phyloP scores from a whole-genome alignment of 2,113 vertebrate species.

The Prietella phreatophila region DNA sequence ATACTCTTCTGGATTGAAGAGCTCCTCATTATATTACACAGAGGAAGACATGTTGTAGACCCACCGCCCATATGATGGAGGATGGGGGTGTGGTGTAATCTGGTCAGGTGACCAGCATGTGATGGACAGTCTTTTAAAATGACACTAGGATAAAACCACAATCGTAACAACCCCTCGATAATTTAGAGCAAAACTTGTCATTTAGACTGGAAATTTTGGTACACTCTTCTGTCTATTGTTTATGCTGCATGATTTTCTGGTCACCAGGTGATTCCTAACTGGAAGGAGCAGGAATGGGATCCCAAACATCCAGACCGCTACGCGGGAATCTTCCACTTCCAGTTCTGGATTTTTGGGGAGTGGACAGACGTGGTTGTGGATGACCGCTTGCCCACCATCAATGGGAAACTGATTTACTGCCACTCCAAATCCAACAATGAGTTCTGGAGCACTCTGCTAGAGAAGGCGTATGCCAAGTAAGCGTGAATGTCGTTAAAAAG shows the following conservation, averaged over 20 bases:
- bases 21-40: neutral
- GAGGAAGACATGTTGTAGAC: neutral
- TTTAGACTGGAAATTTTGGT: neutral
- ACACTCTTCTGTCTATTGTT: neutral
- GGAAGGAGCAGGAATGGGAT: conserved; percentile 88
- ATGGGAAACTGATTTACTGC: conserved; percentile 63
- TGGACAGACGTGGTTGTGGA: conserved; percentile 94
- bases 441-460: conserved; percentile 49
- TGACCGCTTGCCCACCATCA: conserved; percentile 85
- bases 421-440: conserved; percentile 39
- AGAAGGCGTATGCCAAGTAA: conserved; percentile 51
- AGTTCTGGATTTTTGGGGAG: conserved; percentile 89
- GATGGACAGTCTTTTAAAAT: neutral
- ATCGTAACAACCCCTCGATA: neutral
- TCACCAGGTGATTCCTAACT: conserved; percentile 82
- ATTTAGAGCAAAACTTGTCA: neutral
- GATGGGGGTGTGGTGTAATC: neutral
- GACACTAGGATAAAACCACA: neutral
- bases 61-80: neutral
- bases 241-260: neutral
- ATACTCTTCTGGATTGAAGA: neutral
- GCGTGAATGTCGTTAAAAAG: conserved; percentile 16
- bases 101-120: neutral
- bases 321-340: conserved; percentile 89
- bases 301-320: conserved; percentile 76